A percentile compares a stretch with the other conserved stretches of the same genome.
phyloP scores from a whole-genome alignment of 2,888 invertebrate species.

The Scrobipalpa atriplicella region DNA sequence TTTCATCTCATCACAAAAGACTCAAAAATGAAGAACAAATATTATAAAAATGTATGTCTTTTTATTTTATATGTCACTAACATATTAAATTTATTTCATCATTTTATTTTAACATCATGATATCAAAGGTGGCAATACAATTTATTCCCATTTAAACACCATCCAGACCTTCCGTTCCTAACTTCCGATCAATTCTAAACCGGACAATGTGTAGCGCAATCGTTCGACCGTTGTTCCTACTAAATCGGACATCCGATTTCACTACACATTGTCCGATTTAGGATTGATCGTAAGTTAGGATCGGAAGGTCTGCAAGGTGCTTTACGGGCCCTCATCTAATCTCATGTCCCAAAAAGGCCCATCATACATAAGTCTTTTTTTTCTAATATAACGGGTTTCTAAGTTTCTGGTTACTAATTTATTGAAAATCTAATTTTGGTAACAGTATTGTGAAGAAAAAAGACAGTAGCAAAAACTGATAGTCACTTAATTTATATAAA shows the following conservation, averaged over 20 bases:
- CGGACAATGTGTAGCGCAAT: too few relatives aligned
- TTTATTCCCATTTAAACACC: not conserved
- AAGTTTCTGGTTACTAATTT: constrained; percentile 11
- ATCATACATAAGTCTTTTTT: constrained; percentile 21
- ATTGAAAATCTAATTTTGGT: not conserved
- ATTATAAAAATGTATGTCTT: not conserved
- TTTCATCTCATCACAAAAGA: constrained; percentile 24
- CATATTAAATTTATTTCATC: not conserved
- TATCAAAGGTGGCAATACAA: constrained; percentile 20
- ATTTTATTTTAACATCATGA: constrained; percentile 5
- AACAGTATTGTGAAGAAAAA: not conserved
- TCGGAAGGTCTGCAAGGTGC: too few relatives aligned
- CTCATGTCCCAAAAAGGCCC: constrained; percentile 24
- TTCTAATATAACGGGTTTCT: constrained; percentile 26
- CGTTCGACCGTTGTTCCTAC: too few relatives aligned
- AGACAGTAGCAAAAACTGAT: not conserved
- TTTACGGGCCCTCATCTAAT: constrained; percentile 25
- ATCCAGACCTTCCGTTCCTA: too few relatives aligned
- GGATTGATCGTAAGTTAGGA: too few relatives aligned
- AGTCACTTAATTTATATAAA: constrained; percentile 12
- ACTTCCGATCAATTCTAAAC: too few relatives aligned
- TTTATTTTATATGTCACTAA: not conserved
- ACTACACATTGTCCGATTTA: too few relatives aligned
- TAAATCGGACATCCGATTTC: too few relatives aligned
- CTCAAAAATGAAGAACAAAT: constrained; percentile 16